Evolutionary conservation across 2,113 vertebrate species (phyloP).

Genomic region (Scytalopus superciliaris): DNA sequence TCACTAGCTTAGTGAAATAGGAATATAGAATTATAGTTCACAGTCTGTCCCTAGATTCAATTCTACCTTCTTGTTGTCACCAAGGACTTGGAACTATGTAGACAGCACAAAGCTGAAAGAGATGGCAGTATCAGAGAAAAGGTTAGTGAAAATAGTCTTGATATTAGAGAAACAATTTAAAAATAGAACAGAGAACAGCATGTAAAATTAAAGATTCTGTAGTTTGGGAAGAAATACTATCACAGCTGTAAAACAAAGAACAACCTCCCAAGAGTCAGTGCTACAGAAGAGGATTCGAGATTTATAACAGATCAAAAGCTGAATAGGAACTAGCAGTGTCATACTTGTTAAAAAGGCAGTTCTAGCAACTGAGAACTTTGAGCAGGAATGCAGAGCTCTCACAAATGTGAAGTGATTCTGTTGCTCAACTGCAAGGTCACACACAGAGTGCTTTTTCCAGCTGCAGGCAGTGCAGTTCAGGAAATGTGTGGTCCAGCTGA

Average conservation of each 20-base stretch:
- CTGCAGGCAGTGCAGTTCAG: neutral
- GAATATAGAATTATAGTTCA: neutral
- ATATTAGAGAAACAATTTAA: neutral
- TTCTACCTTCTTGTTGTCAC: neutral
- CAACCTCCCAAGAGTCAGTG: neutral
- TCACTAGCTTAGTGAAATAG: neutral
- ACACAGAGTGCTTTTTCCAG: neutral
- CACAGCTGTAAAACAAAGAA: neutral
- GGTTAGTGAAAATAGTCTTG: neutral
- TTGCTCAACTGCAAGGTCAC: neutral
- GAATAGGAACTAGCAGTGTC: neutral
- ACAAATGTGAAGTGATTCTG: neutral
- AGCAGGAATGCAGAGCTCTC: neutral
- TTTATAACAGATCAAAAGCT: neutral
- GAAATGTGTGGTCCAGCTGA: neutral
- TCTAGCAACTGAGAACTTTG: neutral
- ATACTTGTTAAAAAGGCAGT: neutral
- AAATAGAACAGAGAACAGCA: neutral
- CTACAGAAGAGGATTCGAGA: neutral
- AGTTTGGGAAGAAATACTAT: neutral
- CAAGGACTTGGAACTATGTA: neutral
- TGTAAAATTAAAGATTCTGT: neutral
- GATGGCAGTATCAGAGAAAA: neutral
- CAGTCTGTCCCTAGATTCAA: neutral
- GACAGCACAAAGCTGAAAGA: neutral